These are phyloP conservation scores for Cyclura pinguis DNA, from an alignment of 2,797 vertebrate genomes.

Conservation along the genomic window DNA sequence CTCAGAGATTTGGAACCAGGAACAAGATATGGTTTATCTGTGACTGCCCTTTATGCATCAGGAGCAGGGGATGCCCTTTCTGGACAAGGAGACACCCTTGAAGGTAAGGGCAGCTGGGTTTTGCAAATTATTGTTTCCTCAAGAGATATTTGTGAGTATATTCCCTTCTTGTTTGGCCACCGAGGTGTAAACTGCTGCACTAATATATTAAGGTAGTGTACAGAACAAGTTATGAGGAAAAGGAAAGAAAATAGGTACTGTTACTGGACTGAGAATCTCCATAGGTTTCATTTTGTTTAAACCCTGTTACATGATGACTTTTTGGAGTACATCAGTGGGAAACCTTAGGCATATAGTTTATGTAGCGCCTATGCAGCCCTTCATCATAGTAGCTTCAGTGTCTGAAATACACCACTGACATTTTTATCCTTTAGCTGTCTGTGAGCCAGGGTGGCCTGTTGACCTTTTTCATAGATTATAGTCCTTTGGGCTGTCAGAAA, in stretches of 20 bases:
- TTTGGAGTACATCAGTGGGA: neutral
- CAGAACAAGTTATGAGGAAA: neutral
- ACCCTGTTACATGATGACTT: neutral
- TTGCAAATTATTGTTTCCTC: neutral
- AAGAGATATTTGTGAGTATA: neutral
- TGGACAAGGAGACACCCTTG: constrained; percentile 93
- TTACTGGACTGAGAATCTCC: neutral
- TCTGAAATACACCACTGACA: neutral
- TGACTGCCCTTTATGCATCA: constrained; percentile 90
- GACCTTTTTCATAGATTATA: neutral
- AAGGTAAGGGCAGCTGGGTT: constrained; percentile 86
- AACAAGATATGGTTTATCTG: constrained; percentile 91
- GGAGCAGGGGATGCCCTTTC: constrained; percentile 90
- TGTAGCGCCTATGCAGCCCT: neutral
- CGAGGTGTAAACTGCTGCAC: neutral
- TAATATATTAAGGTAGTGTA: neutral
- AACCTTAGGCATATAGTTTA: neutral
- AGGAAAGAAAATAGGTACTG: neutral
- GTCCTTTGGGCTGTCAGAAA: too few relatives aligned
- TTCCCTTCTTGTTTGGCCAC: neutral
- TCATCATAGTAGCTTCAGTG: neutral
- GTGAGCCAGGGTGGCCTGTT: neutral
- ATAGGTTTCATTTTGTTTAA: neutral
- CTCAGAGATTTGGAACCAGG: constrained; percentile 87
- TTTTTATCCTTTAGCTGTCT: neutral